These are phyloP conservation scores for Cyclina sinensis DNA, from an alignment of 1,140 invertebrate genomes.

Conservation along the genomic window DNA sequence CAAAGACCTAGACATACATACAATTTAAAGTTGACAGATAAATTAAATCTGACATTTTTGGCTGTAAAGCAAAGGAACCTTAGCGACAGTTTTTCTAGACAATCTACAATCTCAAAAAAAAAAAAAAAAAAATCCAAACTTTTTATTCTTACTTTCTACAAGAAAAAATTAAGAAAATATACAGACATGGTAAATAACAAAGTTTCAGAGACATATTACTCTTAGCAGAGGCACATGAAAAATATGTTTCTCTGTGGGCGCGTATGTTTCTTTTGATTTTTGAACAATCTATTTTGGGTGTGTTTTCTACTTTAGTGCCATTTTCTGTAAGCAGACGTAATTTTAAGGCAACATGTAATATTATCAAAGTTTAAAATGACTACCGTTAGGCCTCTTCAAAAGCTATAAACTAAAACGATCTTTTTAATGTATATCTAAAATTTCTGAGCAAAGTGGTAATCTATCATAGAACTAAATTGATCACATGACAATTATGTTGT, in stretches of 20 bases:
- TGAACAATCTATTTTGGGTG: no score
- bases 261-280: no score
- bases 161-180: no score
- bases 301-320: no score
- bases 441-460: neutral
- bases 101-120: neutral
- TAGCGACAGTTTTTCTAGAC: conserved; percentile 11
- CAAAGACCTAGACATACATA: neutral
- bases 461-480: conserved; percentile 21
- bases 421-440: conserved; percentile 21
- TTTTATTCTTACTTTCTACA: neutral
- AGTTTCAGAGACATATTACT: no score
- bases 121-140: neutral
- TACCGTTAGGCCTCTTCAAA: neutral
- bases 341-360: no score
- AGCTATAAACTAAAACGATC: neutral
- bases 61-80: neutral
- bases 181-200: no score
- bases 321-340: no score
- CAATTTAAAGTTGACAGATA: neutral
- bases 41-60: neutral
- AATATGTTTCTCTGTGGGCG: no score
- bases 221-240: no score
- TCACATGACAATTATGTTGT: conserved; percentile 24
- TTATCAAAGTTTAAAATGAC: no score